A percentile compares a stretch with the other conserved stretches of the same genome.
Evolutionary conservation across 1,140 invertebrate species (phyloP).

Genomic region (Yoshiicerus persimilis): DNA sequence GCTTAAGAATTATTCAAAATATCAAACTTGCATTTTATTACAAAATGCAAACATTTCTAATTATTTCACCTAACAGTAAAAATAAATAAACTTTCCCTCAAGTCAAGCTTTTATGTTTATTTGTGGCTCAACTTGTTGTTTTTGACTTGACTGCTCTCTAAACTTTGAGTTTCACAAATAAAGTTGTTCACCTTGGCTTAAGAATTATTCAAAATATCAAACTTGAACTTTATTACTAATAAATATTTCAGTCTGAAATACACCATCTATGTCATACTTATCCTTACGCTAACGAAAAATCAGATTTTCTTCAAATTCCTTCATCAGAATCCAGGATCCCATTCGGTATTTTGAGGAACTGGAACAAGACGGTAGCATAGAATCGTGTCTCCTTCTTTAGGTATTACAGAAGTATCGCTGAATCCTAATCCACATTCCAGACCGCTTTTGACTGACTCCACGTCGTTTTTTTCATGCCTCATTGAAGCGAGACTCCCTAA

Average conservation of each 20-base stretch:
- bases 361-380: conserved; percentile 72
- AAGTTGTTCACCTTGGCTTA: no score
- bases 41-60: not conserved
- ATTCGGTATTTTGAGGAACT: conserved; percentile 67
- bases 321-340: conserved; percentile 66
- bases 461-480: conserved; percentile 86
- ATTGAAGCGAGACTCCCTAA: conserved; percentile 74
- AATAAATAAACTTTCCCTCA: not conserved
- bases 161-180: no score
- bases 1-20: no score
- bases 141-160: no score
- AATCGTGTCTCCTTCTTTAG: conserved; percentile 75
- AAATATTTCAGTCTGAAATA: not conserved
- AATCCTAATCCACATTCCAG: conserved; percentile 85
- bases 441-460: conserved; percentile 77
- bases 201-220: no score
- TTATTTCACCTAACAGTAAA: not conserved
- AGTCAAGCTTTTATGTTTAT: not conserved
- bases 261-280: not conserved
- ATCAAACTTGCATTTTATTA: no score
- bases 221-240: no score
- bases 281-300: not conserved
- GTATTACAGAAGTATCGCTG: conserved; percentile 63
- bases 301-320: not conserved
- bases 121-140: no score